Evolutionary conservation across 1,140 invertebrate genomes (phyloP).

Genomic region (Lepidurus apus): DNA sequence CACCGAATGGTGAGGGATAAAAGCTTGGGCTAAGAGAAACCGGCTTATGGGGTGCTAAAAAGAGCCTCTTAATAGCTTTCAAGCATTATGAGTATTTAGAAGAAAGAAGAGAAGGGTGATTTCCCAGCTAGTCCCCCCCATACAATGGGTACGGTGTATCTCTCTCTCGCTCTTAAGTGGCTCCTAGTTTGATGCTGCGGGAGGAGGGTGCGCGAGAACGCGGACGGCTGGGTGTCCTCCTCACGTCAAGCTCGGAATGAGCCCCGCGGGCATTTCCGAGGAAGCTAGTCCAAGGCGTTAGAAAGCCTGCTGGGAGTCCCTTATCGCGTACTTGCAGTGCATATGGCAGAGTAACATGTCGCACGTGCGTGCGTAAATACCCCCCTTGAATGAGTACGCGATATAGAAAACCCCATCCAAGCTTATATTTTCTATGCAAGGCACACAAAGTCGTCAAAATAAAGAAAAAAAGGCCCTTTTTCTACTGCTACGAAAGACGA

Average conservation of each 20-base stretch:
- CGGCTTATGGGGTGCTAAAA: conserved; percentile 18
- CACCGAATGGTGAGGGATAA: conserved; percentile 9
- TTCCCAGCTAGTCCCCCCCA: background rate
- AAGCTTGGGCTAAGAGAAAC: conserved; percentile 4
- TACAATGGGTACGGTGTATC: background rate
- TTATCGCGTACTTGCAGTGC: conserved; percentile 15
- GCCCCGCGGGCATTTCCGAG: background rate
- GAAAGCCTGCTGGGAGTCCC: conserved; percentile 10
- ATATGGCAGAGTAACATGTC: background rate
- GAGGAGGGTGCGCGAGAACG: background rate
- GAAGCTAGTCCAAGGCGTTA: background rate
- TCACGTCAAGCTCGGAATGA: conserved; percentile 6
- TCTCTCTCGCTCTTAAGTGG: background rate
- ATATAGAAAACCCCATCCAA: background rate
- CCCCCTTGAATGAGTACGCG: background rate
- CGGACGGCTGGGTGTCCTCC: background rate
- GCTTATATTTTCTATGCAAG: background rate
- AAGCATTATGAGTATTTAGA: conserved; percentile 20
- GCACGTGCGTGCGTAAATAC: background rate
- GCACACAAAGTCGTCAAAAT: background rate
- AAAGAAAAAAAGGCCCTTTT: too few relatives aligned
- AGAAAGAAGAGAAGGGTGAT: conserved; percentile 3
- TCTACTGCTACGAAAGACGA: too few relatives aligned
- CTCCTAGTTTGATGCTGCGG: background rate
- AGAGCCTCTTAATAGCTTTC: conserved; percentile 14